Evolutionary conservation across 2,888 invertebrate species (phyloP), one percentile per base, ranked within the genome.

Genomic region (Biston betularia): DNA sequence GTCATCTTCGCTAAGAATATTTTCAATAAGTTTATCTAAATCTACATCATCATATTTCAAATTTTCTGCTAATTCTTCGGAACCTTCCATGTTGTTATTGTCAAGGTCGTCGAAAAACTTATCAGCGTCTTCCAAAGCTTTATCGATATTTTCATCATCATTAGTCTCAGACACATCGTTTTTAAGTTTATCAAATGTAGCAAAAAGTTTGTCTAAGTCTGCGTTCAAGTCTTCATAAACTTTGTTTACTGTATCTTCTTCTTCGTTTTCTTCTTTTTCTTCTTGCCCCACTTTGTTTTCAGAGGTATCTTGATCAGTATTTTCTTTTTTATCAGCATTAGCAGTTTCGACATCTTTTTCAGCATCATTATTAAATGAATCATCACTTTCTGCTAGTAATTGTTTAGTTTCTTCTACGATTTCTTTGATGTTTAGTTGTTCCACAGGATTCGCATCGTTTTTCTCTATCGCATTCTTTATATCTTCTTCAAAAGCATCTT

Each of bases 151-250:
- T 11, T 70, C 69, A 7, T 74, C 65, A 38, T 66, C 65, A n/a
- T 63, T 71, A 11, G 74, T 65, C 9, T 75, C 68, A 6, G 75
- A 64, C 8, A 65, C 68, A 12, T 79, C 75, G 40, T 76, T 70
- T 14, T 69, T 74, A 10, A 90, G 75, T 74, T 89, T 87, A 11
- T 83, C 75, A 59, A 84, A 72, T 12, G 85, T 87, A 57, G 83
- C 83, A 63, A 86, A 79, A 35, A 92, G 70, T 62, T 83, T 81
- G 14, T 83, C 79, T 42, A 90, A 80, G 70, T 92, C 87, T 15
- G 78, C 79, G 65, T 86, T 80, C 9, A 92, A 75, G 60, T 90
- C 89, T 24, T 73, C 73, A 54, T 85, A 83, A 2, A 79, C 81
- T 71, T 85, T 80, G 6, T 82, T 80, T 1, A 81, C 80, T 0